Evolutionary conservation across 1,140 invertebrate genomes (phyloP), one percentile per base, ranked within the genome.

Genomic region (Drosophila kohkoa): DNA sequence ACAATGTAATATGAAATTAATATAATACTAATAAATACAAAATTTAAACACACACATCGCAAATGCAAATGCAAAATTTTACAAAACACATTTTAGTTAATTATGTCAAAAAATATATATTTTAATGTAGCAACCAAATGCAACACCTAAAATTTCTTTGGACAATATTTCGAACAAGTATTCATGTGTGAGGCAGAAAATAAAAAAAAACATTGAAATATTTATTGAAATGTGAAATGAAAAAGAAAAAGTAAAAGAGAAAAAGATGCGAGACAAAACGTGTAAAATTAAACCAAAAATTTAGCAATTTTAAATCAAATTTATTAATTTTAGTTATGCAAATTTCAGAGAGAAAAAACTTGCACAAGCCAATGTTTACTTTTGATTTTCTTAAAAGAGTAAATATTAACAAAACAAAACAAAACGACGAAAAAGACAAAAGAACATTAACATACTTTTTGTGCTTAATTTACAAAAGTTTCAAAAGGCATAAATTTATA

Each of bases 251-350:
- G 38, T 45, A 15, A 58, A 49, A 41, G 52, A 62, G 20, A 64
- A 73, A 49, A 52, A 51, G n/a, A 67, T 77, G 75, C 69, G 68
- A 72, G 69, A 62, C 52, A 79, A 79, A 86, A 83, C 74, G 81
- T 85, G 81, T 85, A 89, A 88, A 87, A 83, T 87, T 83, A 87
- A 87, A 87, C 83, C 83, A 87, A 87, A 87, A 87, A 87, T 89
- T 80, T 87, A 87, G 83, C 83, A 87, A 88, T 88, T 87, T 87
- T 87, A 87, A 87, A 87, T 87, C 59, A 88, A 87, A 89, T 87
- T 87, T 87, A 88, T 88, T 87, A 87, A 82, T 74, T 83, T 88
- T 89, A 87, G 85, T 87, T 86, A 77, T 81, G 74, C 77, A 49
- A 86, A 81, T 57, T 55, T 59, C 52, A 72, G 55, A 65, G 25